phyloP scores from a whole-genome alignment of 2,113 vertebrate species.

The Puffinus mauretanicus region DNA sequence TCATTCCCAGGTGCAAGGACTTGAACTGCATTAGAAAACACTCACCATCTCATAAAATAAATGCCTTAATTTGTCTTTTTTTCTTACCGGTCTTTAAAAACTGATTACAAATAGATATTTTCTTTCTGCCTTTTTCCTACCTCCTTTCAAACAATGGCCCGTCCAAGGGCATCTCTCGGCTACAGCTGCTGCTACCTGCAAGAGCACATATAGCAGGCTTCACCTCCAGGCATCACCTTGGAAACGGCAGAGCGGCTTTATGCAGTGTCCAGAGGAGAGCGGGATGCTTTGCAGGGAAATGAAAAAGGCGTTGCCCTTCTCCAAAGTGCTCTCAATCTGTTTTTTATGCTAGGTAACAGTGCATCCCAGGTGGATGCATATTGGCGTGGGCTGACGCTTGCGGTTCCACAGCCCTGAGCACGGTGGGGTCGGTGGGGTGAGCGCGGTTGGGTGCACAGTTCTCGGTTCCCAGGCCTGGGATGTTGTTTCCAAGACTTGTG shows the following conservation, averaged over 20 bases:
- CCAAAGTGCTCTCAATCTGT: neutral
- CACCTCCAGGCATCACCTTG: slow-evolving; percentile 56
- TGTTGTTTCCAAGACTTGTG: neutral
- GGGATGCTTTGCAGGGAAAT: neutral
- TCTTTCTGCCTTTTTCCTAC: neutral
- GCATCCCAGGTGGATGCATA: neutral
- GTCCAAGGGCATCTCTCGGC: slow-evolving; percentile 17
- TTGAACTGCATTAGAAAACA: neutral
- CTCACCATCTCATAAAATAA: neutral
- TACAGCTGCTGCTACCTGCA: slow-evolving; percentile 36
- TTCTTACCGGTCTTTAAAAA: neutral
- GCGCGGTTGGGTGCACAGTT: fast-evolving
- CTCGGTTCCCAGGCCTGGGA: neutral
- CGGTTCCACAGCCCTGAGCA: neutral
- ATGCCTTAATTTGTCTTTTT: neutral
- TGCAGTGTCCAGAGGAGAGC: neutral
- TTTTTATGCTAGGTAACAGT: neutral
- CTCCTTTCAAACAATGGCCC: neutral
- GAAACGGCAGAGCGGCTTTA: neutral
- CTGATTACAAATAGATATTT: neutral
- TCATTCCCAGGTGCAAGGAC: neutral
- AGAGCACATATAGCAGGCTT: neutral
- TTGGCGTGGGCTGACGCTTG: neutral
- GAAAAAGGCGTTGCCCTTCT: neutral
- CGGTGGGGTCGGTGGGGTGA: fast-evolving